Evolutionary conservation across 2,888 invertebrate genomes (phyloP), one percentile per base, ranked within the genome.

Genomic region (Machimus atricapillus): DNA sequence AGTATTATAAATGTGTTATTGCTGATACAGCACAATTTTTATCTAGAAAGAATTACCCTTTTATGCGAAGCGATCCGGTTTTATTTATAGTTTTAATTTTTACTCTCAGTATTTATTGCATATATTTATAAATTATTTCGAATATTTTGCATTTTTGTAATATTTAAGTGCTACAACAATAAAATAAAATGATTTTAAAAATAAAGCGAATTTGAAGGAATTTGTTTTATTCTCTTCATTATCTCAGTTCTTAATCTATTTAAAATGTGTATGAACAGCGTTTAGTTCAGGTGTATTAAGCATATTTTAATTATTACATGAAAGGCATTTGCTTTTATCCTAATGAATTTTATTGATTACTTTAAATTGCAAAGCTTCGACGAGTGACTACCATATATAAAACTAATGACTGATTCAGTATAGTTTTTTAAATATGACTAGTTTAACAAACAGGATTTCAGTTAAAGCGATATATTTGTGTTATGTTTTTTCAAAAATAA

Each of bases 1-100:
- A 83, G 82, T 83, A 83, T 83, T 83, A 83, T 83, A 40, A 66
- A 66, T 83, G 52, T 83, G 66, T 83, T 83, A 66, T 83, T 58
- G 82, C 82, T 83, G 82, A 58, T 40, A 83, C 82, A 83, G 82
- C 82, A 27, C 40, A 83, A 66, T 66, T 66, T 83, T 79, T 43
- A 52, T 6, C 79, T 79, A 56, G 56, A 37, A 56, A 56, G 12
- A 56, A 31, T 81, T 56, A 56, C 46, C 43, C 16, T 79, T 79
- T 31, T 83, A 12, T 83, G 82, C 58, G 31, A 83, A 83, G 66
- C 58, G 40, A 82, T 19, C n/a, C 19, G 46, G 14, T 79, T 79
- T 34, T 66, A 56, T 31, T 79, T 46, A 14, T 46, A 46, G 9
- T 79, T 46, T 46, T 46, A 46, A 46, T 46, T 78, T 79, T 52